Conservation (phyloP, 23 tunicate genomes). For the Ascidia mentula region DNA sequence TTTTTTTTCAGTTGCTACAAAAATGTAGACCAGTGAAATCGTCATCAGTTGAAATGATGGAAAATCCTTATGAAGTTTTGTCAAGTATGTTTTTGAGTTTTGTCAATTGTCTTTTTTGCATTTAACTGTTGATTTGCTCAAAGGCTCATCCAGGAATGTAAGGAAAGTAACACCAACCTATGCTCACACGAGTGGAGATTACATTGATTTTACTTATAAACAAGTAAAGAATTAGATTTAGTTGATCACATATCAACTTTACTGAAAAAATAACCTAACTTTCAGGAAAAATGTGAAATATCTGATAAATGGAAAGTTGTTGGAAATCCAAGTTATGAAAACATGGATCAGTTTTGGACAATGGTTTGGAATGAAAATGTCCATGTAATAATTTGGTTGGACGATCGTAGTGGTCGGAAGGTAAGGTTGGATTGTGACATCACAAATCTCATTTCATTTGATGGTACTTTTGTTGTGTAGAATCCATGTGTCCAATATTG, state of each 20-base stretch:
- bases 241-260: too few species aligned
- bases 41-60: background rate
- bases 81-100: conserved; percentile 1
- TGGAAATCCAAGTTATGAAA: conserved; percentile 36
- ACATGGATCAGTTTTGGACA: conserved; percentile 39
- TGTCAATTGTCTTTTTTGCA: too few species aligned
- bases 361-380: conserved; percentile 42
- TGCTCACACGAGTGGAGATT: background rate
- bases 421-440: too few species aligned
- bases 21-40: background rate
- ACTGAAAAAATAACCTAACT: background rate
- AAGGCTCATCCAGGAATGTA: too few species aligned
- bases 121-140: too few species aligned
- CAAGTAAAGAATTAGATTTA: background rate
- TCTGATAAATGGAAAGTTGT: conserved; percentile 41
- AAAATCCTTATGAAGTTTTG: background rate
- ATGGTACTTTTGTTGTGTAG: too few species aligned
- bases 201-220: background rate
- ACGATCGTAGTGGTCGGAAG: conserved; percentile 23
- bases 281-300: background rate
- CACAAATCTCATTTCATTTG: too few species aligned
- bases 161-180: too few species aligned
- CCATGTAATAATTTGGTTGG: conserved; percentile 39
- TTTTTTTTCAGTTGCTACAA: too few species aligned
- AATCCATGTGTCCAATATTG: conserved; percentile 37